Evolutionary conservation across 2,797 vertebrate species (phyloP).

Genomic region (Champsocephalus esox): DNA sequence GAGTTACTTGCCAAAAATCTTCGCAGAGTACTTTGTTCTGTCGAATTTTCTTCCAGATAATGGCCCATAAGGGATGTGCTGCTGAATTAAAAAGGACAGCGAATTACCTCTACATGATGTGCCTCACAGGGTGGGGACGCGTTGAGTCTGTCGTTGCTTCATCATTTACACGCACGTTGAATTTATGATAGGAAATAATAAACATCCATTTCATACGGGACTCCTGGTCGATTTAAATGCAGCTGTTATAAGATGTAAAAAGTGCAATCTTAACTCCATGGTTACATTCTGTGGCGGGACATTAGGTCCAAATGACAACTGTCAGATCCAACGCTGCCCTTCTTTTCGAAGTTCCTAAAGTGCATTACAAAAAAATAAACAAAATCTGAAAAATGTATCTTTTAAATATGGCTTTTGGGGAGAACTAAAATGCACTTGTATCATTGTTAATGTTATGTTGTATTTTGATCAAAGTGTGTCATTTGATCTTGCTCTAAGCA

Average conservation of each 20-base stretch:
- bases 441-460: too few relatives aligned
- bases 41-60: constrained; percentile 73
- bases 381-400: too few relatives aligned
- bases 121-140: constrained; percentile 25
- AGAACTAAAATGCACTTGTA: too few relatives aligned
- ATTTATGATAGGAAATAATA: constrained; percentile 21
- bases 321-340: too few relatives aligned
- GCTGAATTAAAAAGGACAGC: constrained; percentile 67
- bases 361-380: too few relatives aligned
- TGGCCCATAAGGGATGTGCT: constrained; percentile 54
- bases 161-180: constrained; percentile 25
- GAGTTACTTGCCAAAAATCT: constrained; percentile 67
- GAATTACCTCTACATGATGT: constrained; percentile 60
- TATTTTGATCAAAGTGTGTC: too few relatives aligned
- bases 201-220: constrained; percentile 23
- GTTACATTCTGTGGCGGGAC: not conserved
- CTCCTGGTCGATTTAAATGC: constrained; percentile 23
- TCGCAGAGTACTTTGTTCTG: constrained; percentile 62
- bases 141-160: constrained; percentile 25
- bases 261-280: not conserved
- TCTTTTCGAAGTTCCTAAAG: too few relatives aligned
- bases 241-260: not conserved
- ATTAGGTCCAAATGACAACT: too few relatives aligned
- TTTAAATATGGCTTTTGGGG: too few relatives aligned
- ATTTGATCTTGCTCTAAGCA: too few relatives aligned